A percentile compares a stretch with the other conserved stretches of the same genome.
These are phyloP conservation scores for Dysmachus trigonus DNA, from an alignment of 2,888 invertebrate species.

Conservation along the genomic window DNA sequence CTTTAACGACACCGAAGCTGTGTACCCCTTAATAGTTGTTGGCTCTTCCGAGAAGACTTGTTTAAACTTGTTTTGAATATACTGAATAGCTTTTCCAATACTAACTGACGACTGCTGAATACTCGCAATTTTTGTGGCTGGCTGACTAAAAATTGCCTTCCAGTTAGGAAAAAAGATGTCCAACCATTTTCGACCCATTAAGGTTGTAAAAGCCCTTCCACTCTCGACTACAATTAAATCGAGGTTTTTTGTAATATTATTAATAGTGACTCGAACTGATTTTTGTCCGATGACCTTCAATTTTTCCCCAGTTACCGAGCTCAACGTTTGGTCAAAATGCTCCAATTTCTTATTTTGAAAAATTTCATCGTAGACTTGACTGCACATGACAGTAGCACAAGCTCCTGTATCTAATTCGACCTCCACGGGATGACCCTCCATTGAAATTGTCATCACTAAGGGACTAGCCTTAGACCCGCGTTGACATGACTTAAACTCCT, in stretches of 20 bases:
- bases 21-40: background rate
- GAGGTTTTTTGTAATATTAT: no score
- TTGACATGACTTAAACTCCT: no score
- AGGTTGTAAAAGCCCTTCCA: background rate
- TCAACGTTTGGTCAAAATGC: no score
- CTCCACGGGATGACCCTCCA: constrained; percentile 15
- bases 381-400: constrained; percentile 28
- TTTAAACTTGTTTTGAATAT: background rate
- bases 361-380: background rate
- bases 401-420: constrained; percentile 41
- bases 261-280: no score
- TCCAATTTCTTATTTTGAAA: background rate
- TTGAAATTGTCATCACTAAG: background rate
- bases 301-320: no score
- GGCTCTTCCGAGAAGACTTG: background rate
- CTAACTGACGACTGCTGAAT: no score
- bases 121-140: no score
- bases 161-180: background rate
- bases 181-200: background rate
- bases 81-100: background rate
- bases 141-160: background rate
- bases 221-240: no score
- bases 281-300: no score
- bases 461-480: no score
- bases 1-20: constrained; percentile 6